Evolutionary conservation across 2,888 invertebrate species (phyloP).

Genomic region (Lochmaea capreae): DNA sequence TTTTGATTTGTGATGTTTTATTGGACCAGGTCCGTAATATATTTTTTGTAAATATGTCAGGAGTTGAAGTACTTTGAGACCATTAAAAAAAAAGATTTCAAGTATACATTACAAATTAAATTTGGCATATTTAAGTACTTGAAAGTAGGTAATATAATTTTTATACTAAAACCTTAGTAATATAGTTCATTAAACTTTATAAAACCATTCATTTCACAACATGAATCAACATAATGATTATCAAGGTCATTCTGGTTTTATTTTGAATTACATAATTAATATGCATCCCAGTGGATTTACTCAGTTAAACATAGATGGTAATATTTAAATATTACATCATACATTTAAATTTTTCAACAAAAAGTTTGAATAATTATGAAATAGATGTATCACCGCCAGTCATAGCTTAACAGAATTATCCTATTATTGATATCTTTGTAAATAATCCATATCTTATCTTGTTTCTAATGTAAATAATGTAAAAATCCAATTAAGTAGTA

Average conservation of each 20-base stretch:
- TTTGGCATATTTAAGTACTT: too few relatives aligned
- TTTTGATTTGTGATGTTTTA: too few relatives aligned
- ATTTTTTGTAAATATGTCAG: too few relatives aligned
- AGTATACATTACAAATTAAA: too few relatives aligned
- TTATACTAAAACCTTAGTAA: neutral
- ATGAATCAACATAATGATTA: slow-evolving; percentile 20
- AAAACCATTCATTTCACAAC: slow-evolving; percentile 6
- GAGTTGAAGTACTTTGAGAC: too few relatives aligned
- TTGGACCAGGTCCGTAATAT: too few relatives aligned
- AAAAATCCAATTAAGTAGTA: neutral
- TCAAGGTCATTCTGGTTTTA: slow-evolving; percentile 24
- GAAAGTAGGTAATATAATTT: too few relatives aligned
- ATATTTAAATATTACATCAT: neutral
- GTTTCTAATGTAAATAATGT: neutral
- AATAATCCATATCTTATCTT: slow-evolving; percentile 1
- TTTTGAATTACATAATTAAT: slow-evolving; percentile 28
- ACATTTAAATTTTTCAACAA: neutral
- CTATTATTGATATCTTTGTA: too few relatives aligned
- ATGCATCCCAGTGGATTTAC: slow-evolving; percentile 5
- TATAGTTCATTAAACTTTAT: slow-evolving; percentile 25
- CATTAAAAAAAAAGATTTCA: too few relatives aligned
- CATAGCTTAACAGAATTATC: too few relatives aligned
- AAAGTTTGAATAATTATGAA: neutral
- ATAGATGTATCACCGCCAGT: neutral
- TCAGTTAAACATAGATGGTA: slow-evolving; percentile 1